These are phyloP conservation scores for Holacanthella duospinosa DNA, from an alignment of 2,888 invertebrate genomes.

Conservation along the genomic window DNA sequence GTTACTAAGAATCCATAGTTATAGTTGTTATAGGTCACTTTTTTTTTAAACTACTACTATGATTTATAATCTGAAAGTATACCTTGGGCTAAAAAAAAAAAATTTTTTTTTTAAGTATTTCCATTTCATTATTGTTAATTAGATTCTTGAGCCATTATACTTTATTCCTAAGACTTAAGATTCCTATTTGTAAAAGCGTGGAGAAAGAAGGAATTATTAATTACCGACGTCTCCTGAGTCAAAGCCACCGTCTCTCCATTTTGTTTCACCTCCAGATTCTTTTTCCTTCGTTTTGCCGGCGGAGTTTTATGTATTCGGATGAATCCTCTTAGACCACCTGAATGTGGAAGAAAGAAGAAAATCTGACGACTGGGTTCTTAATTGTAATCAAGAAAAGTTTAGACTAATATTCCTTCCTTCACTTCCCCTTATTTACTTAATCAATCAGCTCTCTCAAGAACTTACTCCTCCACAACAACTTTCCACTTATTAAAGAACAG, in stretches of 20 bases:
- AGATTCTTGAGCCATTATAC: no score
- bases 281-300: conserved; percentile 44
- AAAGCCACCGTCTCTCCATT: conserved; percentile 38
- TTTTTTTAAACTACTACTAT: no score
- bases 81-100: no score
- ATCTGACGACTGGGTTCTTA: not conserved
- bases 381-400: conserved; percentile 1
- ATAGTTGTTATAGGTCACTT: no score
- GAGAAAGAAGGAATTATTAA: conserved; percentile 3
- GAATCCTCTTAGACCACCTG: conserved; percentile 41
- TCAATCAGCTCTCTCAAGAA: not conserved
- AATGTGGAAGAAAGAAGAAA: conserved; percentile 23
- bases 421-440: not conserved
- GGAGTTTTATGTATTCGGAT: conserved; percentile 50
- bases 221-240: conserved; percentile 35
- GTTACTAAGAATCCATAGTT: no score
- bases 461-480: no score
- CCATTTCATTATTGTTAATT: no score
- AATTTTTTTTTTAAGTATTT: no score
- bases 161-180: no score
- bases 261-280: conserved; percentile 44
- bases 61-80: no score
- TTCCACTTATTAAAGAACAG: no score
- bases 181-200: no score
- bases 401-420: not conserved